Base-by-base conservation (phyloP, 2,888 invertebrate species). In the Drosophila differens region DNA sequence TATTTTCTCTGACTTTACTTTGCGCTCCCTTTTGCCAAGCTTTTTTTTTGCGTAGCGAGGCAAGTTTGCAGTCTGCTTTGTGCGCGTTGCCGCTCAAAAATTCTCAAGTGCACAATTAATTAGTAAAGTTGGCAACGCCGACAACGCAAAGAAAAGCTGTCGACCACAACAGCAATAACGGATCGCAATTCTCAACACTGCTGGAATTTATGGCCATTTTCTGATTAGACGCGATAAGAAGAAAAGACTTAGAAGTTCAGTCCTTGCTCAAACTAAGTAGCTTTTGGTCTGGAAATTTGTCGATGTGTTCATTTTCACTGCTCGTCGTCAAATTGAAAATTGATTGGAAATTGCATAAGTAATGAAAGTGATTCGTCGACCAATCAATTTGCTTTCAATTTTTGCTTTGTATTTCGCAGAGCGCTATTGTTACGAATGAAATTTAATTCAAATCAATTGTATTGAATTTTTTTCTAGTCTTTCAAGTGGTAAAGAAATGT, bases 71-170 rank as follows among this genome's bases (percentile, higher is more conserved):
- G 79, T 88, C 88, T 75, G 70, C 81, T 79, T 82, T 81, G 70
- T 79, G 73, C 74, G 68, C 74, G 71, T 76, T 79, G 74, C 74
- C 54, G 75, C 81, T 85, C 81, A 79, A 83, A 86, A 88, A 90
- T 83, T 87, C 87, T 87, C 87, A 85, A 90, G 87, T 87, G 87
- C 83, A 82, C 87, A 87, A 87, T 87, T 87, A 87, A 87, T 87
- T 87, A 87, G 83, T 81, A 88, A 87, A 87, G 89, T 90, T 90
- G 78, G 73, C 77, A 74, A 62, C 49, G 53, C 59, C 65, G 39
- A 53, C 35, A 51, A 35, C 51, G 61, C 39, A 65, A 49, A 63
- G 79, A 60, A 71, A 60, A 57, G 54, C 47, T 47, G 47, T 47
- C 22, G 44, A 22, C 22, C 44, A 44, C 44, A 44, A 44, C 44